Conservation (phyloP, 2,888 invertebrate species). For the Tinea semifulvella region DNA sequence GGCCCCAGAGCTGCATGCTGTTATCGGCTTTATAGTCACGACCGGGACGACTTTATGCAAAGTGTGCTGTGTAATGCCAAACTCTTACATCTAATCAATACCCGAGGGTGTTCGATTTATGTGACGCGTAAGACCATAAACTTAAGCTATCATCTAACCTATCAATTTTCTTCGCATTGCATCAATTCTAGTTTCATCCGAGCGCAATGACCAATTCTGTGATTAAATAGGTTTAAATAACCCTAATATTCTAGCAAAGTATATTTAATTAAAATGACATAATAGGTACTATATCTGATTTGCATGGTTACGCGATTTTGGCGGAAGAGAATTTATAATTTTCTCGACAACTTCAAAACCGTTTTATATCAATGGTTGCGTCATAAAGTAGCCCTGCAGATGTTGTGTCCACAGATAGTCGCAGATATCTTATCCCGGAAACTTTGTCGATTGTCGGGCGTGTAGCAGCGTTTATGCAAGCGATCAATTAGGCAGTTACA, state of each 20-base stretch:
- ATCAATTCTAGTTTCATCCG: too few relatives aligned
- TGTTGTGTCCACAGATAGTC: slow-evolving; percentile 11
- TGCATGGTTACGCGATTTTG: slow-evolving; percentile 16
- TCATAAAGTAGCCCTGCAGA: slow-evolving; percentile 13
- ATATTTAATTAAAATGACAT: slow-evolving; percentile 5
- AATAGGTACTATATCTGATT: slow-evolving; percentile 12
- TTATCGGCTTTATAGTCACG: slow-evolving; percentile 47
- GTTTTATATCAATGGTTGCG: slow-evolving; percentile 11
- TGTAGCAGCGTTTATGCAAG: slow-evolving; percentile 52
- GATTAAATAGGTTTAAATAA: too few relatives aligned
- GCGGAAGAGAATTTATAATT: slow-evolving; percentile 15
- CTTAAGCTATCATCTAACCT: background rate
- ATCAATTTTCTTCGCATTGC: too few relatives aligned
- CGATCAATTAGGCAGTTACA: slow-evolving; percentile 53
- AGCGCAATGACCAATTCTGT: too few relatives aligned
- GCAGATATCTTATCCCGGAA: slow-evolving; percentile 47
- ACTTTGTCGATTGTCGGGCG: slow-evolving; percentile 34
- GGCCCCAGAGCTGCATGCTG: slow-evolving; percentile 36
- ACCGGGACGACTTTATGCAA: slow-evolving; percentile 38
- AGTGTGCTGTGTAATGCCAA: slow-evolving; percentile 22
- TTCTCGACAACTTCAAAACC: slow-evolving; percentile 8
- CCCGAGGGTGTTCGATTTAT: slow-evolving; percentile 39
- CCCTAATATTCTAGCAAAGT: background rate
- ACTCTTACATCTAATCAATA: slow-evolving; percentile 39
- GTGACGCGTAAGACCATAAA: background rate